Conservation (phyloP, 2,888 invertebrate genomes). For the Dolomedes plantarius region DNA sequence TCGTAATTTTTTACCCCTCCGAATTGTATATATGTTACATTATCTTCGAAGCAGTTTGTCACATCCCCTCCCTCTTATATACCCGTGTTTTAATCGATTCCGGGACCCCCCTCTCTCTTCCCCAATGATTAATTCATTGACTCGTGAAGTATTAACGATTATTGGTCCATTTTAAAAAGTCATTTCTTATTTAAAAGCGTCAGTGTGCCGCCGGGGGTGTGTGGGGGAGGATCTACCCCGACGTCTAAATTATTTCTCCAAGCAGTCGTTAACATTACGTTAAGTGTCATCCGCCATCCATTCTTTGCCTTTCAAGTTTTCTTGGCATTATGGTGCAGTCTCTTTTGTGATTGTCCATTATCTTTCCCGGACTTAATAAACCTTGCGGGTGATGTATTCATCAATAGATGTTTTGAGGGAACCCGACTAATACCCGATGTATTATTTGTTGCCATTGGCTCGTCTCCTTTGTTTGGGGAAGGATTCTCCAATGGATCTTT, state of each 20-base stretch:
- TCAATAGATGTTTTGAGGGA: slow-evolving; percentile 68
- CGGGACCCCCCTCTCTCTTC: slow-evolving; percentile 27
- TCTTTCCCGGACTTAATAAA: slow-evolving; percentile 65
- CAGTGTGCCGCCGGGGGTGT: not conserved
- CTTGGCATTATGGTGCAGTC: slow-evolving; percentile 46
- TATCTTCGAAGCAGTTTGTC: slow-evolving; percentile 64
- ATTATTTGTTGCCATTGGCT: slow-evolving; percentile 30
- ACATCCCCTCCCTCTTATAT: slow-evolving; percentile 14
- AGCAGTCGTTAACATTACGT: slow-evolving; percentile 69
- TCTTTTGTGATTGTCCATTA: slow-evolving; percentile 55
- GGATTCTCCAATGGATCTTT: slow-evolving; percentile 32
- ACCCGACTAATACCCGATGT: slow-evolving; percentile 44
- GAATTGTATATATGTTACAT: slow-evolving; percentile 19
- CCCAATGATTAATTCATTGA: slow-evolving; percentile 67
- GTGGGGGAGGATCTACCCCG: not conserved
- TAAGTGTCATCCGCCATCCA: slow-evolving; percentile 50
- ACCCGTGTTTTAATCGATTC: slow-evolving; percentile 50
- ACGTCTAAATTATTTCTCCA: slow-evolving; percentile 55
- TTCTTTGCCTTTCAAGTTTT: slow-evolving; percentile 30
- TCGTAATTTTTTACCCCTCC: not conserved
- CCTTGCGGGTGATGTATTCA: slow-evolving; percentile 57
- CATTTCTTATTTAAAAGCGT: slow-evolving; percentile 65
- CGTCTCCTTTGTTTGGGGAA: slow-evolving; percentile 19
- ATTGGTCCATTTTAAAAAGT: slow-evolving; percentile 70
- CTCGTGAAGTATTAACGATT: slow-evolving; percentile 69